Evolutionary conservation across 2,797 vertebrate species (phyloP).

Genomic region (Crocidura indochinensis): DNA sequence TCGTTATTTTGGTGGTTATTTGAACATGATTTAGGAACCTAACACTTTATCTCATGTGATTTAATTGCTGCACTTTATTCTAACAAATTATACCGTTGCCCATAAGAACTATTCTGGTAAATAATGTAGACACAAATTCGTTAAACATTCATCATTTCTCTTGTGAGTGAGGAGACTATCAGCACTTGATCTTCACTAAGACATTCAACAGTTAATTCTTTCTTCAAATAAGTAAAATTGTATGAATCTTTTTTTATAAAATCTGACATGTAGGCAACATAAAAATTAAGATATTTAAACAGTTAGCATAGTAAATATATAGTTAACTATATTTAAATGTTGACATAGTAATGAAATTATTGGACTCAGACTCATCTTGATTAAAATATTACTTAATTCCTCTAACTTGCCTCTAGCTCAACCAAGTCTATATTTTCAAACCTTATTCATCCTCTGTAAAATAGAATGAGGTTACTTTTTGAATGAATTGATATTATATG

Average conservation of each 20-base stretch:
- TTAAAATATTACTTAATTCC: neutral
- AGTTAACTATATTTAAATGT: no score
- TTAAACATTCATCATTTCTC: conserved; percentile 56
- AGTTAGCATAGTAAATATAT: no score
- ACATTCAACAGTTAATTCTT: neutral
- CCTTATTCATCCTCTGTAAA: conserved; percentile 43
- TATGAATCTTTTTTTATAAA: neutral
- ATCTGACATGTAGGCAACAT: neutral
- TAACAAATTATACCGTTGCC: conserved; percentile 27
- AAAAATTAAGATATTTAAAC: neutral
- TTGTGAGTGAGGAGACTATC: no score
- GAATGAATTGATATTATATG: neutral
- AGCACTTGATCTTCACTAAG: neutral
- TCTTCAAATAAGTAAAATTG: conserved; percentile 39
- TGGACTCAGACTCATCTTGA: neutral
- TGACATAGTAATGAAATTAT: neutral
- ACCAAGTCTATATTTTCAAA: neutral
- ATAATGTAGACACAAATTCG: neutral
- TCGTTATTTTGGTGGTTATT: conserved; percentile 55
- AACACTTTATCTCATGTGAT: conserved; percentile 7
- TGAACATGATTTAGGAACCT: conserved; percentile 23
- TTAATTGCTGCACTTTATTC: conserved; percentile 48
- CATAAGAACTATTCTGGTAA: conserved; percentile 49
- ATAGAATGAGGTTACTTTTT: neutral
- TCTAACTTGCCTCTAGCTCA: neutral